Evolutionary conservation across 2,797 vertebrate genomes (phyloP).

Genomic region (Eleutherodactylus coqui): DNA sequence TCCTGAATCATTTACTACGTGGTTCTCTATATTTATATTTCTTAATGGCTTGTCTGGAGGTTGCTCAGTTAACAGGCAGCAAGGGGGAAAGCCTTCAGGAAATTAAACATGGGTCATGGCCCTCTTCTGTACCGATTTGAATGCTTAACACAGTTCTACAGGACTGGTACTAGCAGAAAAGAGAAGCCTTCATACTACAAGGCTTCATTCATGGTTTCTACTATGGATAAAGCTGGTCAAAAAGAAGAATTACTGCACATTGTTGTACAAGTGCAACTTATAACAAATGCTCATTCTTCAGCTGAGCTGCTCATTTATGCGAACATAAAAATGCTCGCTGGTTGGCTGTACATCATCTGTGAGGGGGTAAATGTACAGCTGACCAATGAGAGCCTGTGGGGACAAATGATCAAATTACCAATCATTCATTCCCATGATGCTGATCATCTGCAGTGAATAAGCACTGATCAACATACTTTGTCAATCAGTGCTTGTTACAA

Average conservation of each 20-base stretch:
- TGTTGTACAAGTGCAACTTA: background rate
- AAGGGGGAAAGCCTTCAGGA: slow-evolving; percentile 6
- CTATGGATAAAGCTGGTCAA: background rate
- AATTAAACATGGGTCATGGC: background rate
- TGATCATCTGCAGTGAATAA: no score
- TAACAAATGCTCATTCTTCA: no score
- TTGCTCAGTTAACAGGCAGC: slow-evolving; percentile 12
- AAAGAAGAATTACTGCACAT: background rate
- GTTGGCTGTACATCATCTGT: no score
- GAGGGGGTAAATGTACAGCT: no score
- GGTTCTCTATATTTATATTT: slow-evolving; percentile 53
- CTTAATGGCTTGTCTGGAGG: slow-evolving; percentile 38
- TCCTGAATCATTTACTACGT: slow-evolving; percentile 45
- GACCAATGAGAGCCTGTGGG: no score
- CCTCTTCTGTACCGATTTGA: background rate
- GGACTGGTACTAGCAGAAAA: background rate
- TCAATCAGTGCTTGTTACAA: no score
- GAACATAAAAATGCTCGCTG: no score
- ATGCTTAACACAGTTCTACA: background rate
- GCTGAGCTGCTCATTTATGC: no score
- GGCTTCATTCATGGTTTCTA: background rate
- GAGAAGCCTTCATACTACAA: background rate
- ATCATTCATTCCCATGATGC: no score
- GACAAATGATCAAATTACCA: no score
- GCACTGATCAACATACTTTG: no score